phyloP scores from a whole-genome alignment of 1,140 invertebrate species.

The Piezodorus guildinii region DNA sequence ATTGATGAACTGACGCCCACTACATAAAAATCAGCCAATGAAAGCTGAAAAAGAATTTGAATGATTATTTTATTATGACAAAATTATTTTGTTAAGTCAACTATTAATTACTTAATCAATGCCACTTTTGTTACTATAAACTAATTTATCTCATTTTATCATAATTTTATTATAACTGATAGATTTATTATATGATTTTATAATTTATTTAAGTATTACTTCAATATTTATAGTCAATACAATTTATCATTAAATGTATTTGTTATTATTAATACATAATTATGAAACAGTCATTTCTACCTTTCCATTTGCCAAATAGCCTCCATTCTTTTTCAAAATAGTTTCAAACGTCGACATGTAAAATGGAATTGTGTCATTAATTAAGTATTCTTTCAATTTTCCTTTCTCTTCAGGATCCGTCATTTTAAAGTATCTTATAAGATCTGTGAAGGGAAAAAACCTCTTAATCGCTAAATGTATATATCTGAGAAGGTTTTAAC shows the following conservation, averaged over 20 bases:
- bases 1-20: background rate
- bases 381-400: conserved; percentile 28
- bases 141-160: too few species aligned
- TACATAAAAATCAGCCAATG: background rate
- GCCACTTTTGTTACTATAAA: too few species aligned
- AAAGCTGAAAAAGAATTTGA: background rate
- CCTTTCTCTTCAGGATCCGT: conserved; percentile 27
- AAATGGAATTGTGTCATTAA: conserved; percentile 37
- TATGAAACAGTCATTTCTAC: conserved; percentile 27
- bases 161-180: too few species aligned
- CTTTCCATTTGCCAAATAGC: conserved; percentile 38
- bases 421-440: too few species aligned
- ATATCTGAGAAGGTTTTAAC: too few species aligned
- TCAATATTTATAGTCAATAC: background rate
- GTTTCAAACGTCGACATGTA: conserved; percentile 43
- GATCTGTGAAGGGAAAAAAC: too few species aligned
- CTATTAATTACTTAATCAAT: too few species aligned
- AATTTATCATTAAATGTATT: background rate
- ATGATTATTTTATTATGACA: too few species aligned
- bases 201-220: too few species aligned
- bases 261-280: background rate
- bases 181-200: too few species aligned
- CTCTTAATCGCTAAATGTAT: too few species aligned
- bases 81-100: too few species aligned
- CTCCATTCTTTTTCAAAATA: conserved; percentile 36